Evolutionary conservation across 37 sponge, comb jelly and placozoan genomes (phyloP), one percentile per base, ranked within the genome.

Genomic region (Oscarella lobularis): DNA sequence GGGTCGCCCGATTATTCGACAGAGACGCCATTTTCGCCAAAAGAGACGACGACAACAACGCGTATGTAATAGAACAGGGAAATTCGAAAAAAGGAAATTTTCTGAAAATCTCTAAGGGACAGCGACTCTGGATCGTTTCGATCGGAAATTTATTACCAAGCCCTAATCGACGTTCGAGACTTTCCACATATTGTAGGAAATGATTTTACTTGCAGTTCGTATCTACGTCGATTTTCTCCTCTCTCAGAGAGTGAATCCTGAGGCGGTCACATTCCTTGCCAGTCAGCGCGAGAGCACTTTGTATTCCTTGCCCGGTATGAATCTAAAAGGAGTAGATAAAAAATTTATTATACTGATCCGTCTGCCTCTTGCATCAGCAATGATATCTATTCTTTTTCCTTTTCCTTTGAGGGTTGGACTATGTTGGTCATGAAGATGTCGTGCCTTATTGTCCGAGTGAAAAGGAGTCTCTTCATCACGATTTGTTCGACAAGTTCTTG

Each of bases 381-480:
- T 41, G 31, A 37, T 75, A 38, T 80, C 34, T 31, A 9, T 3
- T 4, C 9, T 27, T 35, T 80, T 3, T 27, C 30, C 14, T 77
- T 35, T 80, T 29, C 3, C 9, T 79, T 0, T 36, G 75, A 84
- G 99, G 99, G 0, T 55, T 97, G 30, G 99, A 97, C 74, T 97
- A 97, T 79, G 87, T 93, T 37, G 83, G 77, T 36, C 99, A 97
- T 66, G 94, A 97, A 38, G 94, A 97, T 48, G 76, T 97, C 37
- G 78, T 93, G 0, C 99, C 99, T 0, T 97, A 93, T 72, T 77
- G 81, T 33, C 72, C 76, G 38, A 90, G 84, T 37, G 79, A 67
- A n/a, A 40, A 73, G 9, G 84, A 92, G 3, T 84, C 85, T 0
- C 85, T 96, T 66, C 80, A 83, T 4, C 99, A 97, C 70, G 80